Evolutionary conservation across 2,113 vertebrate species (phyloP).

Genomic region (Paralichthys olivaceus): DNA sequence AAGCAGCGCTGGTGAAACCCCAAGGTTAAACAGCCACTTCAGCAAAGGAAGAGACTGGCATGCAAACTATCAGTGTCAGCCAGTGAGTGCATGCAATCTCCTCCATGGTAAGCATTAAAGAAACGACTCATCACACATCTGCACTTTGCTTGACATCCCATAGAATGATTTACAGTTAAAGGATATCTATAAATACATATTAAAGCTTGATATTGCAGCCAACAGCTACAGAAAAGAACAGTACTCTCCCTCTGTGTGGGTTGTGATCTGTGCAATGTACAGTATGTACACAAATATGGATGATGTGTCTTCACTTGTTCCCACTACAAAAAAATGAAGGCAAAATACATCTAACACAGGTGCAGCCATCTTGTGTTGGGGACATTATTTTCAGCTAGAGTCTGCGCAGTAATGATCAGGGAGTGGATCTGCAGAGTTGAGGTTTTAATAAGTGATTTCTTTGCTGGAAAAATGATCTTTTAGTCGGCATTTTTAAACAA

Average conservation of each 20-base stretch:
- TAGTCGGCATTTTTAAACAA: too few relatives aligned
- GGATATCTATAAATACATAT: background rate
- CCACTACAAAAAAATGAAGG: background rate
- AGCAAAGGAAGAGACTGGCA: constrained; percentile 35
- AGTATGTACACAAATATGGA: background rate
- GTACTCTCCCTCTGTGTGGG: too few relatives aligned
- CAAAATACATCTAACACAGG: too few relatives aligned
- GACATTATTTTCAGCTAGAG: too few relatives aligned
- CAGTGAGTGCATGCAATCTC: constrained; percentile 25
- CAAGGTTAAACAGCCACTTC: constrained; percentile 38
- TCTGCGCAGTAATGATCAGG: too few relatives aligned
- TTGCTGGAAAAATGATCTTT: too few relatives aligned
- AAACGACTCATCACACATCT: background rate
- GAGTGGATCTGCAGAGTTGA: too few relatives aligned
- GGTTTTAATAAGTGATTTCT: too few relatives aligned
- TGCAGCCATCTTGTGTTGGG: too few relatives aligned
- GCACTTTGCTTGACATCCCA: background rate
- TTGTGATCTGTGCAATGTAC: background rate
- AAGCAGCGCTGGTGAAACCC: constrained; percentile 1
- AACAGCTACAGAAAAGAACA: too few relatives aligned
- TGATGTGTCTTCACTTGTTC: background rate
- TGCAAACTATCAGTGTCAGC: constrained; percentile 19
- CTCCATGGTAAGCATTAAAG: background rate
- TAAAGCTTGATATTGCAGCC: background rate
- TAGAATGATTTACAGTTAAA: constrained; percentile 5